A percentile compares a stretch with the other conserved stretches of the same genome.
phyloP scores from a whole-genome alignment of 1,140 invertebrate genomes.

The Augochlora pura region DNA sequence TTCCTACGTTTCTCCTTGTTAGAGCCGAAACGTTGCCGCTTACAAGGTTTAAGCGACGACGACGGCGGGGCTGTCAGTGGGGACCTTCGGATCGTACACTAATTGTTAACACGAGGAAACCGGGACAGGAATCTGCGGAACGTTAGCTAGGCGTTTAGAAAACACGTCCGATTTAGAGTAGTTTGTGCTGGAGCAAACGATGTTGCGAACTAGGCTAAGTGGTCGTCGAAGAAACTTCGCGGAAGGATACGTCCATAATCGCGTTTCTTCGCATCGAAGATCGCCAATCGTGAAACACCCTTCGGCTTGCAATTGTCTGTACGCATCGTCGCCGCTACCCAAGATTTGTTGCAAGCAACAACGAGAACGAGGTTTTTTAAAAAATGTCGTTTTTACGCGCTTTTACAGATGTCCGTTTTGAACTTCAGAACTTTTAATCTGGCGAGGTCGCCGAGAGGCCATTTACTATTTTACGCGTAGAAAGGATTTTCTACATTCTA shows the following conservation, averaged over 20 bases:
- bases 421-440: not conserved
- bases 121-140: not conserved
- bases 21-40: constrained; percentile 64
- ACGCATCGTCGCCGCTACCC: not conserved
- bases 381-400: not conserved
- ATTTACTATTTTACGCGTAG: not conserved
- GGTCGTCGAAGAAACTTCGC: no score
- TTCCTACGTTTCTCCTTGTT: constrained; percentile 38
- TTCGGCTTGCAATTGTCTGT: no score
- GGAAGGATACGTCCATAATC: not conserved
- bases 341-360: not conserved
- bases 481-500: not conserved
- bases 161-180: not conserved
- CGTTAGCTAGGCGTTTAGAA: not conserved
- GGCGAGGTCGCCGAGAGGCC: no score
- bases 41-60: constrained; percentile 13
- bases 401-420: constrained; percentile 18
- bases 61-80: constrained; percentile 11
- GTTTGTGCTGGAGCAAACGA: not conserved
- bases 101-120: not conserved
- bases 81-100: not conserved
- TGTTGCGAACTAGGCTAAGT: constrained; percentile 8
- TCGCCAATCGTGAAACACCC: no score
- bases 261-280: not conserved
- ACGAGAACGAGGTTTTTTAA: not conserved